A percentile compares a stretch with the other conserved stretches of the same genome.
Evolutionary conservation across 2,797 vertebrate species (phyloP).

Genomic region (Microcaecilia unicolor): DNA sequence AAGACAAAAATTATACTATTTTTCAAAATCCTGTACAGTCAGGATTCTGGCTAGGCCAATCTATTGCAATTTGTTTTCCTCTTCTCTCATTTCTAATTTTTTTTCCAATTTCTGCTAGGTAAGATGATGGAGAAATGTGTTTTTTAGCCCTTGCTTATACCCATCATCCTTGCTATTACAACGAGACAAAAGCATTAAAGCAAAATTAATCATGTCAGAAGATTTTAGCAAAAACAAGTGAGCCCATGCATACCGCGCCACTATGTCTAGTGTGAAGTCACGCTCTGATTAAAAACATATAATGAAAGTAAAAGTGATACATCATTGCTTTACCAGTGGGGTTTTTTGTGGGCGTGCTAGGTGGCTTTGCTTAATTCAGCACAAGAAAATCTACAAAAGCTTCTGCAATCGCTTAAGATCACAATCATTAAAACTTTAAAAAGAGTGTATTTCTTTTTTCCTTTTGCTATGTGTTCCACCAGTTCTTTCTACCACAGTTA

Average conservation of each 20-base stretch:
- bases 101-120: constrained; percentile 42
- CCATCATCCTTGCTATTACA: constrained; percentile 70
- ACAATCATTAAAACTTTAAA: constrained; percentile 28
- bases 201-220: constrained; percentile 91
- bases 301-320: constrained; percentile 97
- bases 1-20: constrained; percentile 49
- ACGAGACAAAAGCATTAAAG: constrained; percentile 85
- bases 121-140: constrained; percentile 53
- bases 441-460: constrained; percentile 9
- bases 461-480: constrained; percentile 13
- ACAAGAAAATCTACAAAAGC: constrained; percentile 41
- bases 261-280: constrained; percentile 91
- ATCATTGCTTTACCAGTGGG: constrained; percentile 88
- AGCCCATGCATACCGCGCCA: constrained; percentile 87
- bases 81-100: constrained; percentile 51
- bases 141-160: constrained; percentile 59
- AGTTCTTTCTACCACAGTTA: constrained; percentile 11
- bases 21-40: constrained; percentile 55
- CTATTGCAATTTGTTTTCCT: constrained; percentile 53
- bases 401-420: constrained; percentile 38
- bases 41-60: constrained; percentile 52
- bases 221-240: constrained; percentile 90
- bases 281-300: constrained; percentile 99
- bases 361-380: constrained; percentile 28
- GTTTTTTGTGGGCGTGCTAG: constrained; percentile 51